Evolutionary conservation across 2,888 invertebrate species (phyloP), one percentile per base, ranked within the genome.

Genomic region (Drosophila anomalata): DNA sequence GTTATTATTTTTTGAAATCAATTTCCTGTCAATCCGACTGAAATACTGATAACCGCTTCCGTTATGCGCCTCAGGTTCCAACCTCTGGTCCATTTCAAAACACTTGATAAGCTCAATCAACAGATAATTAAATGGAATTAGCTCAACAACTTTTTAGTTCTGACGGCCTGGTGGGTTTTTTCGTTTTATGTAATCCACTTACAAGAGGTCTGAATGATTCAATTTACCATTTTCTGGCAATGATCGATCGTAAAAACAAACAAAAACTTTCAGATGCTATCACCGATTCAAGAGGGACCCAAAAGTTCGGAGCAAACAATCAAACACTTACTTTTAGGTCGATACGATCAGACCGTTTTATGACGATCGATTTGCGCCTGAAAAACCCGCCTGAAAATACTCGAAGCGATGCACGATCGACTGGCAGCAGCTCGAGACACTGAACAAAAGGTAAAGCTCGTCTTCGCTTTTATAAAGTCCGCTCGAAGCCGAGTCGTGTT

Each of bases 401-500:
- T 44, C 8, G 26, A 29, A 51, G 20, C 36, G 17, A 52, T 51
- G 29, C 73, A 58, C 65, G 75, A 73, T 66, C 78, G 29, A 58
- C 63, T 62, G 75, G 48, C 66, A 48, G 36, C 63, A 54, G 72
- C 55, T 73, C 68, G 65, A 78, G 75, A 78, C 78, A 82, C 82
- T 82, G 77, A 78, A 70, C 70, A 66, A 76, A 73, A 73, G 77
- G 54, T 59, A 44, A 51, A 76, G 71, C 66, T 67, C 55, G 61
- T 54, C 67, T 61, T 57, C 26, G 68, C 39, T 77, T 87, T 87
- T 84, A 77, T 85, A 83, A 66, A 66, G 36, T 31, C 39, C 51
- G 39, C 69, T 69, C 50, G 44, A 54, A 50, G 33, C 41, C 51
- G 39, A 52, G 17, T 51, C 52, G 33, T 44, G 41, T 50, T 44